phyloP scores from a whole-genome alignment of 2,113 vertebrate species.

The Dinomys branickii region DNA sequence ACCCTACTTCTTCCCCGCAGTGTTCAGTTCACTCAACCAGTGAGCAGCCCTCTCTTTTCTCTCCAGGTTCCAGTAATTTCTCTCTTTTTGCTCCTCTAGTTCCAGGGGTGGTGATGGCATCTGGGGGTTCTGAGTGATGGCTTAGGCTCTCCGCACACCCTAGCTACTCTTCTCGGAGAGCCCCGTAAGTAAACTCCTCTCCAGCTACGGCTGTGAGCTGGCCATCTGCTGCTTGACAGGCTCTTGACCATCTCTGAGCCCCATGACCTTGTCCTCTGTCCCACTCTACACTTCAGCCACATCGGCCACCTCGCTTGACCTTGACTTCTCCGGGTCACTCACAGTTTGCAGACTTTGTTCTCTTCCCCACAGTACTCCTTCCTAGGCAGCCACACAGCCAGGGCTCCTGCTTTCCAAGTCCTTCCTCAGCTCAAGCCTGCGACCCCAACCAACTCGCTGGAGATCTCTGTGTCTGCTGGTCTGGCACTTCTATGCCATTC shows the following conservation, averaged over 20 bases:
- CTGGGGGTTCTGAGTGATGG: neutral
- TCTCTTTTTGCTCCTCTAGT: neutral
- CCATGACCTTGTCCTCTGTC: neutral
- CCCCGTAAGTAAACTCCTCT: neutral
- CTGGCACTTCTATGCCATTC: neutral
- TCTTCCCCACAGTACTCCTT: neutral
- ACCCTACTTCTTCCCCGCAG: neutral
- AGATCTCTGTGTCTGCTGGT: fast-evolving
- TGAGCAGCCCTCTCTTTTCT: neutral
- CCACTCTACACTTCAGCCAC: neutral
- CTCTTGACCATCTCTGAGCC: fast-evolving
- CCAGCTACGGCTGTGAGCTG: neutral
- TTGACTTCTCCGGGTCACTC: neutral
- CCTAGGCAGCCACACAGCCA: neutral
- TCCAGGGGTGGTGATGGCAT: neutral
- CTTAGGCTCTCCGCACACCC: neutral
- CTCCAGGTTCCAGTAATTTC: neutral
- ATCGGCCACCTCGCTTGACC: fast-evolving
- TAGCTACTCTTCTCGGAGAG: neutral
- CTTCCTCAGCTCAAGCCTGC: neutral
- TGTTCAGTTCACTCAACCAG: neutral
- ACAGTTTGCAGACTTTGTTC: no score
- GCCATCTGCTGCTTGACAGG: neutral
- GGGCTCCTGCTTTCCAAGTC: neutral
- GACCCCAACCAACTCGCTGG: neutral